phyloP scores from a whole-genome alignment of 2,888 invertebrate species.

The Tubiluchus corallicola region DNA sequence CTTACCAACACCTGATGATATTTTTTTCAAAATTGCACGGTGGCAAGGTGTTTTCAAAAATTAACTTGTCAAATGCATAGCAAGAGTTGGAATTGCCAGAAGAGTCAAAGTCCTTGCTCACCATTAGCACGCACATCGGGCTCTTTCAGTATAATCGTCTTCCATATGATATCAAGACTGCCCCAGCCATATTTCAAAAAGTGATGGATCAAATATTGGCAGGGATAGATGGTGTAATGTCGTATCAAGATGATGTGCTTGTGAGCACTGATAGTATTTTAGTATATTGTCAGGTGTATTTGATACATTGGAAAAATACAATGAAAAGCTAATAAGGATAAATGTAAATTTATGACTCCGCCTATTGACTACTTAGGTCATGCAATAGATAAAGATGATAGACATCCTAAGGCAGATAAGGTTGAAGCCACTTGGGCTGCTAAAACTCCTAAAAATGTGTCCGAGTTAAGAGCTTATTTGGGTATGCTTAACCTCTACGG shows the following conservation, averaged over 20 bases:
- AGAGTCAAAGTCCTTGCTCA: conserved; percentile 19
- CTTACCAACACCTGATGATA: conserved; percentile 19
- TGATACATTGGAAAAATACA: too few relatives aligned
- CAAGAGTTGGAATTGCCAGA: conserved; percentile 23
- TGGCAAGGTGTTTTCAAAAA: conserved; percentile 16
- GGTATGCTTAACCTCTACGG: conserved; percentile 19
- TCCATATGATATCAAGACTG: conserved; percentile 21
- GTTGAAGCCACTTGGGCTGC: conserved; percentile 16
- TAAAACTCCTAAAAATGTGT: conserved; percentile 16
- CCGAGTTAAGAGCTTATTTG: conserved; percentile 17
- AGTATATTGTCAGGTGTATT: too few relatives aligned
- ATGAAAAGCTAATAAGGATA: too few relatives aligned
- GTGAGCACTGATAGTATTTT: too few relatives aligned
- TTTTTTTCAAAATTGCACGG: conserved; percentile 17
- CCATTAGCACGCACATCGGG: conserved; percentile 24
- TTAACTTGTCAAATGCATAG: conserved; percentile 23
- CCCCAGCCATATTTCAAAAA: conserved; percentile 22
- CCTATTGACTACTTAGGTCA: conserved; percentile 17
- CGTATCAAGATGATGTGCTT: not conserved
- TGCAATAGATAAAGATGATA: conserved; percentile 14
- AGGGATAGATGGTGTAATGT: not conserved
- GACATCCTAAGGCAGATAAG: conserved; percentile 14
- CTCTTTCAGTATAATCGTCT: conserved; percentile 21
- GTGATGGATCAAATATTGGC: conserved; percentile 16
- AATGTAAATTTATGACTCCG: conserved; percentile 15